A percentile compares a stretch with the other conserved stretches of the same genome.
Evolutionary conservation across 1,140 invertebrate genomes (phyloP).

Genomic region (Drosophila burlai): DNA sequence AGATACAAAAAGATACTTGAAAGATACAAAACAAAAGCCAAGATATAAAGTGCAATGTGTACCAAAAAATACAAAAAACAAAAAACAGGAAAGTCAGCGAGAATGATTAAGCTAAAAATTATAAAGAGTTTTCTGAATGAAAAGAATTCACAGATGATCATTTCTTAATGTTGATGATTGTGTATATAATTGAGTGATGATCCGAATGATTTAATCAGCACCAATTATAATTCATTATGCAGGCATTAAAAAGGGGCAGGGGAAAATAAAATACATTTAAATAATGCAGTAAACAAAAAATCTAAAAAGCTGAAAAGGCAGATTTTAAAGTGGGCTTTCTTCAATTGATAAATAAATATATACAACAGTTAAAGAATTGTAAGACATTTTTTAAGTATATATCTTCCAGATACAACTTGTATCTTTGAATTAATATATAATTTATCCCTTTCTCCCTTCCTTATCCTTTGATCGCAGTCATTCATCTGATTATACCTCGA

Average conservation of each 20-base stretch:
- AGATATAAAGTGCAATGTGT: conserved; percentile 39
- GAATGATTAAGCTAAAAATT: conserved; percentile 40
- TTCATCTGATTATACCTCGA: conserved; percentile 21
- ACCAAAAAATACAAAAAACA: conserved; percentile 1
- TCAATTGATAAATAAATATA: background rate
- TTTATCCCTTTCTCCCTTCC: background rate
- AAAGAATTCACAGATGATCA: conserved; percentile 38
- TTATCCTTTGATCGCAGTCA: conserved; percentile 16
- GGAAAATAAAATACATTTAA: background rate
- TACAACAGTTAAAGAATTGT: too few species aligned
- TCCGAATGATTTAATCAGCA: conserved; percentile 40
- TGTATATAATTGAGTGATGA: conserved; percentile 45
- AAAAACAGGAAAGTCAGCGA: background rate
- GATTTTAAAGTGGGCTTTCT: background rate
- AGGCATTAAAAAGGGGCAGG: background rate
- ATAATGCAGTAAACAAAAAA: background rate
- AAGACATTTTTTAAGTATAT: background rate
- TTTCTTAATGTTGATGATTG: conserved; percentile 36
- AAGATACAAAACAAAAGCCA: conserved; percentile 40
- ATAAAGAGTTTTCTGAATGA: conserved; percentile 36
- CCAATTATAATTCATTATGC: conserved; percentile 39
- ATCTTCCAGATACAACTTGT: background rate
- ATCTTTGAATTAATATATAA: background rate
- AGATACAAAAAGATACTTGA: conserved; percentile 36
- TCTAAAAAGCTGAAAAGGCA: background rate